Percentiles rank a stretch among this genome's conserved stretches.
phyloP scores from a whole-genome alignment of 2,797 vertebrate genomes.

The Tapirus indicus region DNA sequence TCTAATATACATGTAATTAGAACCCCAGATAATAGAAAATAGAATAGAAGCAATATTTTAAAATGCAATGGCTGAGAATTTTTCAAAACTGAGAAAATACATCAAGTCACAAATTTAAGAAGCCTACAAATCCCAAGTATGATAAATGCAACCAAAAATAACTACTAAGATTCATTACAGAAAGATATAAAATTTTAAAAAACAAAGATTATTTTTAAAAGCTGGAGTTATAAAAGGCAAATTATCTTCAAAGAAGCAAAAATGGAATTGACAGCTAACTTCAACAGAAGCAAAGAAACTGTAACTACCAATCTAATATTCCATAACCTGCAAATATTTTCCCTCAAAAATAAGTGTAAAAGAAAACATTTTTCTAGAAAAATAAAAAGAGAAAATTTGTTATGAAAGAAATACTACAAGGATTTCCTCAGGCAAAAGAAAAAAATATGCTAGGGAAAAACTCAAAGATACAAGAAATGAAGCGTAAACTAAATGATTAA shows the following conservation, averaged over 20 bases:
- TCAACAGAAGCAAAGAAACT: neutral
- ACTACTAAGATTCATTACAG: neutral
- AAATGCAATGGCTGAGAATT: neutral
- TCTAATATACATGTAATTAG: neutral
- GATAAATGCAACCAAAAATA: neutral
- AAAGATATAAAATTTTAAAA: neutral
- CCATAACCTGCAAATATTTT: neutral
- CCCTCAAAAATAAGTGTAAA: neutral
- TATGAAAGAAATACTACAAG: neutral
- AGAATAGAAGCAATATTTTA: neutral
- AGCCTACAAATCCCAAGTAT: neutral
- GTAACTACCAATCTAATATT: neutral
- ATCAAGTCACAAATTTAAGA: neutral
- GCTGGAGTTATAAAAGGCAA: neutral
- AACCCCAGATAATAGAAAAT: neutral
- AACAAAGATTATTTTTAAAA: neutral
- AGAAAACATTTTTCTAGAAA: neutral
- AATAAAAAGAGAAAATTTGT: neutral
- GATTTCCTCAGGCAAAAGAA: neutral
- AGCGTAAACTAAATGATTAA: neutral
- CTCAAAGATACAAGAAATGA: neutral
- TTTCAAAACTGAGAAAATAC: neutral
- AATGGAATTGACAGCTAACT: neutral
- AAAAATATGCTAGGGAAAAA: neutral
- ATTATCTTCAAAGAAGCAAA: neutral